A percentile compares a stretch with the other conserved stretches of the same genome.
These are phyloP conservation scores for Phalacrocorax brasilianus DNA, from an alignment of 2,113 vertebrate species.

Conservation along the genomic window DNA sequence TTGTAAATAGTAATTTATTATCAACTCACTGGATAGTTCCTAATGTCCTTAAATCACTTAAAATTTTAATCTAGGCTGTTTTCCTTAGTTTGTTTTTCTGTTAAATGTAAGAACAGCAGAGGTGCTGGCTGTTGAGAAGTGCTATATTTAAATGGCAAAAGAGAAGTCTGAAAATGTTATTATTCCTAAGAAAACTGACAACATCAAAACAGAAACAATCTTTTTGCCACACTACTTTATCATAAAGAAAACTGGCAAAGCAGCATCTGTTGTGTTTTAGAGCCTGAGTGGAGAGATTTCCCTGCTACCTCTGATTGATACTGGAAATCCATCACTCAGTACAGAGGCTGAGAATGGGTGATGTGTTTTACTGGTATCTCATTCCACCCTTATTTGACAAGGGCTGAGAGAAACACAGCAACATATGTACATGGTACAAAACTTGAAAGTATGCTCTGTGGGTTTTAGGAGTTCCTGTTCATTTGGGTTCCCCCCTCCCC, in stretches of 20 bases:
- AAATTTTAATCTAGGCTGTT: constrained; percentile 12
- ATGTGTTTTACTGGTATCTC: neutral
- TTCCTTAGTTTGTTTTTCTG: neutral
- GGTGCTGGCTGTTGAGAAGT: neutral
- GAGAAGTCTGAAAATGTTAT: neutral
- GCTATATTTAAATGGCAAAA: neutral
- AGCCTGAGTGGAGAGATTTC: neutral
- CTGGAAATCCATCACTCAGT: neutral
- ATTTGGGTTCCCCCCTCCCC: neutral
- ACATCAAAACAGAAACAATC: neutral
- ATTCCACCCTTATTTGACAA: neutral
- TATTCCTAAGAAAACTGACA: neutral
- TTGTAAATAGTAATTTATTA: constrained; percentile 58
- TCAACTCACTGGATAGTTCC: constrained; percentile 40
- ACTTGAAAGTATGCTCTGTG: neutral
- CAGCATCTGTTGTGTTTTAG: neutral
- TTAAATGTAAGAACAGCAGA: neutral
- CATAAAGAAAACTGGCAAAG: constrained; percentile 5
- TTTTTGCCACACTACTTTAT: neutral
- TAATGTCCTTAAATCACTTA: constrained; percentile 55
- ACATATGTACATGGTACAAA: fast-evolving
- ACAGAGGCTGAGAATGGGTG: neutral
- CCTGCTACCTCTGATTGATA: neutral
- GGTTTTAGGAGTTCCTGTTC: neutral
- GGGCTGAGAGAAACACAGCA: fast-evolving